These are phyloP conservation scores for Channa maculata DNA, from an alignment of 2,113 vertebrate genomes.

Conservation along the genomic window DNA sequence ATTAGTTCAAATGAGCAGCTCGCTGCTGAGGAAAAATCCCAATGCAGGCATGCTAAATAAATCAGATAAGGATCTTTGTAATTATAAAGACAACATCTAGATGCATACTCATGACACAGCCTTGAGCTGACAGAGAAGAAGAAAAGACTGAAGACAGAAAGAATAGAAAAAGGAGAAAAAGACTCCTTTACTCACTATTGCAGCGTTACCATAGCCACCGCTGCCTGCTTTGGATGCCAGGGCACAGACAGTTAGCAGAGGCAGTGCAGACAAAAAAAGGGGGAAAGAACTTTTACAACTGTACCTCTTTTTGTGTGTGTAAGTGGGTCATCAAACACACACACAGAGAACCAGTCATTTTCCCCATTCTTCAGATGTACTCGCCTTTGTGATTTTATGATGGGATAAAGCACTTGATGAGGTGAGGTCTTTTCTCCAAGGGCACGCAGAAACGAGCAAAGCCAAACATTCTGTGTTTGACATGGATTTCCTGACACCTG, in stretches of 20 bases:
- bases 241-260: constrained; percentile 42
- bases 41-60: constrained; percentile 40
- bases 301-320: constrained; percentile 50
- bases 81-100: constrained; percentile 64
- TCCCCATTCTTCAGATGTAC: constrained; percentile 40
- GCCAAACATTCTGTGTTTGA: constrained; percentile 55
- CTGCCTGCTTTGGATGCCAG: constrained; percentile 56
- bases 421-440: constrained; percentile 35
- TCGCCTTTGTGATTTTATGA: constrained; percentile 40
- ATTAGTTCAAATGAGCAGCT: constrained; percentile 53
- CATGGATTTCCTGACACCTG: constrained; percentile 34
- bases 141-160: background rate
- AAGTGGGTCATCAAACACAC: constrained; percentile 75
- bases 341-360: constrained; percentile 29
- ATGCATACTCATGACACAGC: constrained; percentile 51
- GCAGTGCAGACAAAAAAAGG: constrained; percentile 35
- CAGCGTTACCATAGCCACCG: constrained; percentile 76
- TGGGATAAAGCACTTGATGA: constrained; percentile 46
- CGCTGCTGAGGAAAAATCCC: constrained; percentile 28
- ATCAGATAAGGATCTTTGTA: constrained; percentile 60
- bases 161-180: background rate
- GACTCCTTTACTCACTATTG: constrained; percentile 46
- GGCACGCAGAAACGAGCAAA: constrained; percentile 29
- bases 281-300: constrained; percentile 56
- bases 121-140: constrained; percentile 46